A percentile compares a stretch with the other conserved stretches of the same genome.
Conservation (phyloP, 2,888 invertebrate genomes). For the Notocelia uddmanniana region DNA sequence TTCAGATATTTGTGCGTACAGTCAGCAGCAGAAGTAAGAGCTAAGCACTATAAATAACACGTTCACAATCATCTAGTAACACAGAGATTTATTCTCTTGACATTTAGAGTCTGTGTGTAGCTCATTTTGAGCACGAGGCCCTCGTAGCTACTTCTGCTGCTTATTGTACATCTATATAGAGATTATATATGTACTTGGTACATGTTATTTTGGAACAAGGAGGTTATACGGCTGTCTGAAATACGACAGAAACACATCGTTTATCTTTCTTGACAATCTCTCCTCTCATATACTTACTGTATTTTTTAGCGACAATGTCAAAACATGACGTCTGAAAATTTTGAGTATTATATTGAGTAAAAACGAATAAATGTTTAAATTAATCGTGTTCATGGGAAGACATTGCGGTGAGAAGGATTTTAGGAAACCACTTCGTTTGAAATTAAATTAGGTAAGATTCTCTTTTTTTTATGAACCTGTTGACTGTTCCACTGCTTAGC, state of each 20-base stretch:
- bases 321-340: neutral
- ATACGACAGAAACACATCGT: neutral
- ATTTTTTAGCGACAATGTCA: neutral
- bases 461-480: neutral
- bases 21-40: too few species aligned
- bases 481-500: neutral
- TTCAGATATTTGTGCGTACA: too few species aligned
- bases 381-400: slow-evolving; percentile 2
- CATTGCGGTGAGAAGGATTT: neutral
- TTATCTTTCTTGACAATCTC: neutral
- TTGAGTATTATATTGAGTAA: neutral
- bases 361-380: slow-evolving; percentile 11
- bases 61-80: too few species aligned
- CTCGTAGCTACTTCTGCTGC: too few species aligned
- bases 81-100: too few species aligned
- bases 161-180: too few species aligned
- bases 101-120: too few species aligned
- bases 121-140: too few species aligned
- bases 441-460: slow-evolving; percentile 7
- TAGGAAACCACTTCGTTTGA: neutral
- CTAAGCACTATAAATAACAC: too few species aligned
- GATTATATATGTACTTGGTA: too few species aligned
- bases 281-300: neutral
- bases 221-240: neutral
- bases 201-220: neutral